phyloP scores from a whole-genome alignment of 2,888 invertebrate genomes.

The Aphodius sticticus region DNA sequence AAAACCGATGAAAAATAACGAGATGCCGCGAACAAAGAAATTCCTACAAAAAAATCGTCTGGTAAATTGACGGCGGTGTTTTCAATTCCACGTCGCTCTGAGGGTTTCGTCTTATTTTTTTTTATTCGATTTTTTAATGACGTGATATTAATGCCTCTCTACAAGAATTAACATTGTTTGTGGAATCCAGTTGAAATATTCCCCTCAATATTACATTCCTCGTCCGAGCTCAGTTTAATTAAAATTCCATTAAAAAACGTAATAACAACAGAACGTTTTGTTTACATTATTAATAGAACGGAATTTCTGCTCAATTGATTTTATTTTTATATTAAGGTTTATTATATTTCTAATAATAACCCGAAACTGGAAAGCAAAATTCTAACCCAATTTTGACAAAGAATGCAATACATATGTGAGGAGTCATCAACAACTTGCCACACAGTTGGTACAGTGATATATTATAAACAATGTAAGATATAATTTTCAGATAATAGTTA shows the following conservation, averaged over 20 bases:
- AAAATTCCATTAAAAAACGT: neutral
- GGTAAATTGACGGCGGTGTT: neutral
- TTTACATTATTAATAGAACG: no score
- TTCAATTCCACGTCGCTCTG: neutral
- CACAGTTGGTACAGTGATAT: no score
- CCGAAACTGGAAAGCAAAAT: no score
- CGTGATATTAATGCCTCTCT: neutral
- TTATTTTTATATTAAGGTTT: no score
- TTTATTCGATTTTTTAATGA: neutral
- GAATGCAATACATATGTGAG: no score
- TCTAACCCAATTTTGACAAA: no score
- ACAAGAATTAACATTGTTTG: neutral
- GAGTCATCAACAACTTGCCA: no score
- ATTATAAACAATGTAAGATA: no score
- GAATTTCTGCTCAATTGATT: no score
- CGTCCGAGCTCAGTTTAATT: neutral
- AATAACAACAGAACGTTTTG: no score
- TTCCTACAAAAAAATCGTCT: neutral
- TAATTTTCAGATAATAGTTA: no score
- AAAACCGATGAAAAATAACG: neutral
- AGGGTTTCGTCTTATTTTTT: neutral
- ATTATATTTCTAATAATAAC: no score
- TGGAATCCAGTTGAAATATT: neutral
- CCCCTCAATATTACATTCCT: neutral
- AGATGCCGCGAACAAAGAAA: neutral